Evolutionary conservation across 2,797 vertebrate genomes (phyloP).

Genomic region (Sciaenops ocellatus): DNA sequence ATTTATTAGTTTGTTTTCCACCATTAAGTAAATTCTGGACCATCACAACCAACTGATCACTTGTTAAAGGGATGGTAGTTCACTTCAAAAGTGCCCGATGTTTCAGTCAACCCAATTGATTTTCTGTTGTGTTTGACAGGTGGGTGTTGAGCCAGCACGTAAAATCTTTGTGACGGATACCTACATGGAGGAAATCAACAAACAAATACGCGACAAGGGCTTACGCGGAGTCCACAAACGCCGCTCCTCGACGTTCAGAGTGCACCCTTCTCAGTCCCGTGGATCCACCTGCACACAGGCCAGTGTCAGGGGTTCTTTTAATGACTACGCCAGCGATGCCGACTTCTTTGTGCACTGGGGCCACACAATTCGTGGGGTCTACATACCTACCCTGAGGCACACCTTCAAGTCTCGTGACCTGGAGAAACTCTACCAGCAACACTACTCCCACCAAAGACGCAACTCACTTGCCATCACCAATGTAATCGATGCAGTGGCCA

Average conservation of each 20-base stretch:
- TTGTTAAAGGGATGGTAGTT: not conserved
- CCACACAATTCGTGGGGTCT: slow-evolving; percentile 72
- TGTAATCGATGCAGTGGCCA: slow-evolving; percentile 82
- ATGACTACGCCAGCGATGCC: slow-evolving; percentile 75
- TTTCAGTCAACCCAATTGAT: not conserved
- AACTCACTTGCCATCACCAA: slow-evolving; percentile 85
- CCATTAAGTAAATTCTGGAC: not conserved
- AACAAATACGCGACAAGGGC: slow-evolving; percentile 82
- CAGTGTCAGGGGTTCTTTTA: slow-evolving; percentile 20
- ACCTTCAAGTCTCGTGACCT: slow-evolving; percentile 85
- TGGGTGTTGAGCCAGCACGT: slow-evolving; percentile 79
- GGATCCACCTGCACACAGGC: slow-evolving; percentile 59
- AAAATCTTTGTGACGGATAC: slow-evolving; percentile 84
- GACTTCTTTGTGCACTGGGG: slow-evolving; percentile 86
- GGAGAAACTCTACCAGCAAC: slow-evolving; percentile 87
- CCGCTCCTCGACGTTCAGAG: slow-evolving; percentile 75
- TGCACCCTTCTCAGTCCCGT: slow-evolving; percentile 69
- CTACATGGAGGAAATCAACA: slow-evolving; percentile 86
- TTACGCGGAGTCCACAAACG: slow-evolving; percentile 81
- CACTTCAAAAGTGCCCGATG: not conserved
- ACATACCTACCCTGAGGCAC: slow-evolving; percentile 82
- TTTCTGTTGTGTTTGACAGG: slow-evolving; percentile 50
- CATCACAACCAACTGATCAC: not conserved
- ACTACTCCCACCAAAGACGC: slow-evolving; percentile 84
- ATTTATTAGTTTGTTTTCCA: not conserved